These are phyloP conservation scores for Siphamia tubifer DNA, from an alignment of 2,113 vertebrate genomes.

Conservation along the genomic window DNA sequence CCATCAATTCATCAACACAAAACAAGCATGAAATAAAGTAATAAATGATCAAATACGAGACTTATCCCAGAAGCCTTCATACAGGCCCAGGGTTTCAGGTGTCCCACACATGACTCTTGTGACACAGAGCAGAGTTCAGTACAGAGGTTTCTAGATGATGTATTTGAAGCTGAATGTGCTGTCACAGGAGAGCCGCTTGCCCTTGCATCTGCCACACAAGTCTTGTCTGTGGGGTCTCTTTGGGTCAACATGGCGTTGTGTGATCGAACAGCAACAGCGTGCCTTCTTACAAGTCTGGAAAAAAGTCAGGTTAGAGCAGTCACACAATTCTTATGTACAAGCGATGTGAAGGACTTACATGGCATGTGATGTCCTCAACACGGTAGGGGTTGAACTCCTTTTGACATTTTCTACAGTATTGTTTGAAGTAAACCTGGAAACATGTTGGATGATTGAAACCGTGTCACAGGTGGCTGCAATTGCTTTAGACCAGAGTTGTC, in stretches of 20 bases:
- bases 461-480: neutral
- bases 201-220: constrained; percentile 94
- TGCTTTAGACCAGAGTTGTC: too few relatives aligned
- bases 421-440: constrained; percentile 94
- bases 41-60: constrained; percentile 2
- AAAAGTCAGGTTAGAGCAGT: neutral
- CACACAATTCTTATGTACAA: neutral
- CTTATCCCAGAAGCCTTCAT: constrained; percentile 9
- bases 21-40: constrained; percentile 54
- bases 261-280: constrained; percentile 87
- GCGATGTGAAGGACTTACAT: constrained; percentile 80
- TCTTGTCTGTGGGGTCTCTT: constrained; percentile 96
- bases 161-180: constrained; percentile 99
- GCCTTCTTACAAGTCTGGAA: constrained; percentile 91
- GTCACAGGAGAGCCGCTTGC: constrained; percentile 94
- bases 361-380: constrained; percentile 94
- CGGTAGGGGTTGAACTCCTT: constrained; percentile 95
- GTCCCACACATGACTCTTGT: neutral
- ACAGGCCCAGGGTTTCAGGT: neutral
- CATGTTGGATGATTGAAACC: neutral
- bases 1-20: constrained; percentile 57
- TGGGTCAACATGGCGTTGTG: constrained; percentile 92
- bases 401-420: constrained; percentile 94
- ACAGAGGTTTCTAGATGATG: constrained; percentile 81
- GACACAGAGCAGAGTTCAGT: neutral